Conservation (phyloP, 1,140 invertebrate genomes). For the Oryctes rhinoceros region DNA sequence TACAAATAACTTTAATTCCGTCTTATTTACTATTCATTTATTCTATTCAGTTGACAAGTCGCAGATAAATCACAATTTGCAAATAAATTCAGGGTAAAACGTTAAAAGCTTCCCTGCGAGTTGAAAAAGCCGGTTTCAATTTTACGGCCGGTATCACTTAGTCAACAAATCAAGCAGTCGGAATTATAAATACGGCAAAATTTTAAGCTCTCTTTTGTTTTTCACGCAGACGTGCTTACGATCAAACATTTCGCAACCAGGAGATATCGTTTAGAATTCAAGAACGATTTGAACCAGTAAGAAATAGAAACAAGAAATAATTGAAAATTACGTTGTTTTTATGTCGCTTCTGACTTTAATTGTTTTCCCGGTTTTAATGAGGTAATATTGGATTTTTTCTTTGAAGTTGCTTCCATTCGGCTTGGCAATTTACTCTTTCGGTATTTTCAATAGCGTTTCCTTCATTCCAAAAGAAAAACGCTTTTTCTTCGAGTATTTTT, state of each 20-base stretch:
- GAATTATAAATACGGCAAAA: constrained; percentile 27
- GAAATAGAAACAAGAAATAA: not conserved
- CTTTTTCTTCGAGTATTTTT: not conserved
- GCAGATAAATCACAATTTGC: constrained; percentile 19
- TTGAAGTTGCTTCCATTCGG: not conserved
- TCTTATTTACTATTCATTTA: constrained; percentile 33
- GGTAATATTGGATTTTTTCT: constrained; percentile 8
- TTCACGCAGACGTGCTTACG: not conserved
- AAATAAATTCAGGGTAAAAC: constrained; percentile 24
- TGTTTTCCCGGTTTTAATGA: constrained; percentile 5
- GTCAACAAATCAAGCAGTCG: constrained; percentile 17
- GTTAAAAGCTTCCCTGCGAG: constrained; percentile 13
- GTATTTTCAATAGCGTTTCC: constrained; percentile 3
- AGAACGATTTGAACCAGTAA: not conserved
- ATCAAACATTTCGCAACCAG: not conserved
- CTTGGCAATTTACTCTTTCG: not conserved
- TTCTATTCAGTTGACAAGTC: constrained; percentile 11
- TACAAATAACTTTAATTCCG: not conserved
- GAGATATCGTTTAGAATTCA: not conserved
- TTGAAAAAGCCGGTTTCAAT: constrained; percentile 16
- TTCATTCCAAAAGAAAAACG: not conserved
- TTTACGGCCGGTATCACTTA: constrained; percentile 26
- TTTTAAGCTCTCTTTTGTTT: constrained; percentile 20
- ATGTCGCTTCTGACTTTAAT: constrained; percentile 11
- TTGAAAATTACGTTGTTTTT: constrained; percentile 13